Percentiles rank a stretch among this genome's conserved stretches.
These are phyloP conservation scores for Bostrychus sinensis DNA, from an alignment of 2,113 vertebrate species.

Conservation along the genomic window DNA sequence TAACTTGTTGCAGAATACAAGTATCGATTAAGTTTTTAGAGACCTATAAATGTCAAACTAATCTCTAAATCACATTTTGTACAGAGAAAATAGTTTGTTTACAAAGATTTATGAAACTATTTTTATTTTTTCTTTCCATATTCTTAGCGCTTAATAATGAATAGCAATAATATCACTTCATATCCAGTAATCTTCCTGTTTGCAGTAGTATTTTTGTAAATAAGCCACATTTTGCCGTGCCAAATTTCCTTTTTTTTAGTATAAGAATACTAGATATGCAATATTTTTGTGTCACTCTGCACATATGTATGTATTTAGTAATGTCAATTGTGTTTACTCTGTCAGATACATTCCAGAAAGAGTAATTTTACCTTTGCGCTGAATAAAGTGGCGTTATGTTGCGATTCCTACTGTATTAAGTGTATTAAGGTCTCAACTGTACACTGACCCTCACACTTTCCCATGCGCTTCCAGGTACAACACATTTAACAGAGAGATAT, in stretches of 20 bases:
- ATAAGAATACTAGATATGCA: conserved; percentile 22
- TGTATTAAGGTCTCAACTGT: conserved; percentile 36
- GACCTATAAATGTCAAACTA: conserved; percentile 16
- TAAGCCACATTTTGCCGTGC: conserved; percentile 40
- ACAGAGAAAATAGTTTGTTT: conserved; percentile 62
- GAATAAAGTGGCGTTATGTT: conserved; percentile 38
- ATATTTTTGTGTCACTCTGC: conserved; percentile 34
- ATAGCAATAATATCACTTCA: conserved; percentile 44
- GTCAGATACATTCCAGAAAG: conserved; percentile 45
- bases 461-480: conserved; percentile 39
- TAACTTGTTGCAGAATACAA: conserved; percentile 41
- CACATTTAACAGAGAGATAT: conserved; percentile 55
- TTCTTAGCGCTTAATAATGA: conserved; percentile 60
- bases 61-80: conserved; percentile 46
- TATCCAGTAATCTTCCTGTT: conserved; percentile 27
- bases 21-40: conserved; percentile 14
- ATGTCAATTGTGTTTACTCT: conserved; percentile 37
- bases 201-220: conserved; percentile 45
- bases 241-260: conserved; percentile 35
- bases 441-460: conserved; percentile 23
- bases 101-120: conserved; percentile 57
- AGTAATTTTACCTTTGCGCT: conserved; percentile 19
- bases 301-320: conserved; percentile 29
- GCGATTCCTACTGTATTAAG: conserved; percentile 33
- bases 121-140: conserved; percentile 50